Base-by-base conservation (phyloP, 2,888 invertebrate species). In the Calliopum simillimum region DNA sequence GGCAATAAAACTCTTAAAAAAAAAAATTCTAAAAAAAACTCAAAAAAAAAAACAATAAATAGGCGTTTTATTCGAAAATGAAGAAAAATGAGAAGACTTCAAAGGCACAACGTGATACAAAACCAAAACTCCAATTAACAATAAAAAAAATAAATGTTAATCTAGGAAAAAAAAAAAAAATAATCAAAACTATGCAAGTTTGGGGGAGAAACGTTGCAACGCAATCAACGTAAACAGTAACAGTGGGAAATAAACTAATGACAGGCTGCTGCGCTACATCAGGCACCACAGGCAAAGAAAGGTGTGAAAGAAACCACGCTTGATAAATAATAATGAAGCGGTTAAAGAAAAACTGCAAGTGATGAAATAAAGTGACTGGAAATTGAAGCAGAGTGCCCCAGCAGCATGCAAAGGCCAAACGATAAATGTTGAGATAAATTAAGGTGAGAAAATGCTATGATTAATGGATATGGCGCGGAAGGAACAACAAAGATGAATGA, bases 21-120 rank as follows among this genome's bases (percentile, higher is more conserved):
- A 33, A 46, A 46, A 14, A 33, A 23, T 3, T 25, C 59, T 4
- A 59, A 55, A 43, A 59, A 33, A 56, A 47, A 62, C 16, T 13
- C 43, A 12, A 25, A 3, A 12, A n/a, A 33, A 19, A 33, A 56
- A 63, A 11, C 13, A 44, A 59, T n/a, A 53, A 53, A 59, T n/a
- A n/a, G 25, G 13, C 14, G 19, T 41, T 53, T 41, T 49, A 33
- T 49, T 44, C 58, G 49, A 25, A 64, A 56, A 16, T 55, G 25
- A 61, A 68, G 65, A 71, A 69, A 58, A 68, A 44, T 49, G 68
- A 71, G 68, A 46, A 5, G 65, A 65, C 68, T 69, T 71, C 65
- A 65, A 68, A 65, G 65, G 4, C 65, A n/a, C 58, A 61, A 69
- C 65, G 47, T 49, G 59, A 46, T 59, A n/a, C 21, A 68, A 51